A percentile compares a stretch with the other conserved stretches of the same genome.
phyloP scores from a whole-genome alignment of 2,113 vertebrate genomes.

The Pogona vitticeps region DNA sequence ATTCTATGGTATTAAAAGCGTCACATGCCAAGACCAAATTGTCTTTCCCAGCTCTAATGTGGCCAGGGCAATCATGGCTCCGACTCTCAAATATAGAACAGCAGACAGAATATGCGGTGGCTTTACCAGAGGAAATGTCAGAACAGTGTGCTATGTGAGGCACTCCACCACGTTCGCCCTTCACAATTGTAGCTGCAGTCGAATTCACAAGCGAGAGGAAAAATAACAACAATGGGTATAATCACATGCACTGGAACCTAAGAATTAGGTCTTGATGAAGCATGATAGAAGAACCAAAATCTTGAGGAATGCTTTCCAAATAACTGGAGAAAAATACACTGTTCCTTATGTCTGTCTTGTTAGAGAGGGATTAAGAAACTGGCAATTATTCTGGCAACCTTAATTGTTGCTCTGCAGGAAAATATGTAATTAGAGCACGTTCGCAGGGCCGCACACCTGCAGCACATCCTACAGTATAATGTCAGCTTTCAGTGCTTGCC shows the following conservation, averaged over 20 bases:
- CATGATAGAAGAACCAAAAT: constrained; percentile 73
- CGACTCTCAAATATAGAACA: constrained; percentile 44
- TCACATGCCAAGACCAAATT: neutral
- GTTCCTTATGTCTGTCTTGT: constrained; percentile 84
- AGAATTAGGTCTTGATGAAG: constrained; percentile 78
- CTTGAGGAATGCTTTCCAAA: constrained; percentile 80
- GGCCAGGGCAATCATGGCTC: constrained; percentile 27
- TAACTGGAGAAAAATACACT: constrained; percentile 80
- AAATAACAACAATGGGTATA: constrained; percentile 71
- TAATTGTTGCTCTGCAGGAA: constrained; percentile 94
- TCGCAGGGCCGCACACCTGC: constrained; percentile 95
- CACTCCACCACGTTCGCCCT: constrained; percentile 60
- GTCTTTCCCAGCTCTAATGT: constrained; percentile 1
- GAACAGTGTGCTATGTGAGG: constrained; percentile 65
- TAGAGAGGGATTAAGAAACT: constrained; percentile 91
- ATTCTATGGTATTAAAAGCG: neutral
- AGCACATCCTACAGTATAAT: constrained; percentile 93
- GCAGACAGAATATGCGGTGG: constrained; percentile 62
- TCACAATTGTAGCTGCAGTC: constrained; percentile 69
- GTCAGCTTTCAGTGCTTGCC: constrained; percentile 91
- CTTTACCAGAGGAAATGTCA: constrained; percentile 58
- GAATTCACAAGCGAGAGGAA: constrained; percentile 65
- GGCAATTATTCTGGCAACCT: constrained; percentile 98
- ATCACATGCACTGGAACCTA: constrained; percentile 73
- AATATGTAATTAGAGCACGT: constrained; percentile 98